A percentile compares a stretch with the other conserved stretches of the same genome.
These are phyloP conservation scores for Parascotia fuliginaria DNA, from an alignment of 2,888 invertebrate species.

Conservation along the genomic window DNA sequence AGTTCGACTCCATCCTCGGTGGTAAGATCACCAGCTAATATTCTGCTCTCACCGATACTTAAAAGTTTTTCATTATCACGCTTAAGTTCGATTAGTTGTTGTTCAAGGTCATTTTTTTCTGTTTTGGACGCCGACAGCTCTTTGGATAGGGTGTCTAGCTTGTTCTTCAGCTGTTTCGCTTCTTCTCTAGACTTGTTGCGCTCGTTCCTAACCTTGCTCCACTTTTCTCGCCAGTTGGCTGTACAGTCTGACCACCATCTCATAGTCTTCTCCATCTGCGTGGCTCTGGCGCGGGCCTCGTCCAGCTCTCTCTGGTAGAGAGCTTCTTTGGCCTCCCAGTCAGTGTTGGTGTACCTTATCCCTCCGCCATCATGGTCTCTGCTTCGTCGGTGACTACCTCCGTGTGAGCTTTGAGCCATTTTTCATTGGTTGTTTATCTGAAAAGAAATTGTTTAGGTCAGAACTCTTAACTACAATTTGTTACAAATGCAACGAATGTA, in stretches of 20 bases:
- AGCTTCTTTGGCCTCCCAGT: slow-evolving; percentile 93
- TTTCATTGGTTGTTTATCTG: slow-evolving; percentile 23
- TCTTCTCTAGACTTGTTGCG: slow-evolving; percentile 97
- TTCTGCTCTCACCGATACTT: slow-evolving; percentile 76
- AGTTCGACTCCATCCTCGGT: slow-evolving; percentile 76
- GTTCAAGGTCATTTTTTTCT: slow-evolving; percentile 92
- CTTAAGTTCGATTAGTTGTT: slow-evolving; percentile 91
- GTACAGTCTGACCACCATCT: slow-evolving; percentile 99
- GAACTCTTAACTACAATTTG: background rate
- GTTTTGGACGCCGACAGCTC: slow-evolving; percentile 90
- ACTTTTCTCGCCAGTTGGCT: slow-evolving; percentile 98
- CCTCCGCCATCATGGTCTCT: slow-evolving; percentile 88
- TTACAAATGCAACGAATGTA: no score
- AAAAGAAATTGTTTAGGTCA: background rate
- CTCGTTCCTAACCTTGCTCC: slow-evolving; percentile 97
- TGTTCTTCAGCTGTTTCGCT: slow-evolving; percentile 91
- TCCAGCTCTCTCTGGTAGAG: slow-evolving; percentile 92
- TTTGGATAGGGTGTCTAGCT: slow-evolving; percentile 92
- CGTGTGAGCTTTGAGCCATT: slow-evolving; percentile 89
- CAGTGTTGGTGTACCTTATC: slow-evolving; percentile 88
- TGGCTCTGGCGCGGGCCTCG: slow-evolving; percentile 96
- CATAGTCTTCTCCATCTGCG: slow-evolving; percentile 99
- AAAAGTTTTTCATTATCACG: slow-evolving; percentile 93
- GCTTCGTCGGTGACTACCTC: slow-evolving; percentile 87
- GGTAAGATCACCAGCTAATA: slow-evolving; percentile 69